phyloP scores from a whole-genome alignment of 2,888 invertebrate genomes.

The Apocheima hispidaria region DNA sequence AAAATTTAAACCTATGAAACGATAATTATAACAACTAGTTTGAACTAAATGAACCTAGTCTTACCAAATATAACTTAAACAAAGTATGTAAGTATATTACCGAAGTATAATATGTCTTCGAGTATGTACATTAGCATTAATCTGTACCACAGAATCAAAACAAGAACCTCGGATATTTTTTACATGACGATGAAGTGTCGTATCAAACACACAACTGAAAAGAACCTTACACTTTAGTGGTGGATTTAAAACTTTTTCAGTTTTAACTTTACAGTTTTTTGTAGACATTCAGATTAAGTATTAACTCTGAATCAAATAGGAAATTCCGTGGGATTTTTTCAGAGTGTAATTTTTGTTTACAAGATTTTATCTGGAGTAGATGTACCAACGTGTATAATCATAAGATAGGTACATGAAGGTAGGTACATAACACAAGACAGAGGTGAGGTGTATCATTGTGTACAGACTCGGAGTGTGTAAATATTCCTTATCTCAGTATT shows the following conservation, averaged over 20 bases:
- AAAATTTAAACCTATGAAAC: too few species aligned
- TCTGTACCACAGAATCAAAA: background rate
- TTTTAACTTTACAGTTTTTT: conserved; percentile 49
- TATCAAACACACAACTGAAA: conserved; percentile 5
- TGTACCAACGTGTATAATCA: conserved; percentile 81
- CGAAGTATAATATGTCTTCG: too few species aligned
- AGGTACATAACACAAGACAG: conserved; percentile 81
- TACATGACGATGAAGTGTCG: background rate
- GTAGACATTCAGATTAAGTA: conserved; percentile 54
- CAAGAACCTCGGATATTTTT: background rate
- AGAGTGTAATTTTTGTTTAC: conserved; percentile 67
- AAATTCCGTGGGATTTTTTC: conserved; percentile 58
- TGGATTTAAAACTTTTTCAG: conserved; percentile 29
- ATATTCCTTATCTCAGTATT: conserved; percentile 83
- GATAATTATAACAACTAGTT: too few species aligned
- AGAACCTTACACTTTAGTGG: conserved; percentile 29
- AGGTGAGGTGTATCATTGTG: conserved; percentile 77
- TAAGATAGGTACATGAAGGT: conserved; percentile 80
- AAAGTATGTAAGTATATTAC: too few species aligned
- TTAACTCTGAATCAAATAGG: conserved; percentile 53
- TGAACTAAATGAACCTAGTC: too few species aligned
- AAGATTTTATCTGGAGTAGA: conserved; percentile 76
- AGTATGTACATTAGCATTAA: too few species aligned
- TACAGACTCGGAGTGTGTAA: conserved; percentile 76
- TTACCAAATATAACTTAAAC: too few species aligned